Base-by-base conservation (phyloP, 2,113 vertebrate species). In the Cochlearius cochlearius region DNA sequence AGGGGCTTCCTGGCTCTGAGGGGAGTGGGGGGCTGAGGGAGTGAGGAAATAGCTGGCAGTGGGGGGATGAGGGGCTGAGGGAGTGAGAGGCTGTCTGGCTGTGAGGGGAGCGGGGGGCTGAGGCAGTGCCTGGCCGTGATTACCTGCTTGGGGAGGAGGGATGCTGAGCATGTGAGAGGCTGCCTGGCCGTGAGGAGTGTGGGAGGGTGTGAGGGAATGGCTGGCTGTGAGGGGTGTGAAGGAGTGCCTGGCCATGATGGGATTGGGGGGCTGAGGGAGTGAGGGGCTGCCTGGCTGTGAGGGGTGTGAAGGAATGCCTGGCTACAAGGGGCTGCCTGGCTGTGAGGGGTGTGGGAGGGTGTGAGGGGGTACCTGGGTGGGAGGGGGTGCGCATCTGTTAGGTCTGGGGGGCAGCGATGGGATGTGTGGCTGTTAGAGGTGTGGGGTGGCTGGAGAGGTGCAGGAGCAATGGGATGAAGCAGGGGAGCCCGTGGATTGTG, bases 401-500 rank as follows among this genome's bases (percentile, higher is more conserved):
- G 11, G 11, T 5, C 10, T 22, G 12, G 32, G 32, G 12, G 41
- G 23, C 53, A 81, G 29, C 2, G 0, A 3, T 55, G n/a, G 32
- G 15, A 1, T n/a, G 19, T 29, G 0, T 22, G 18, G 15, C 25
- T 78, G 55, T 60, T 63, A 59, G 45, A 17, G 17, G 11, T 32
- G 49, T 39, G 45, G 27, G 60, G 83, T n/a, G 22, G 27, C 32
- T 30, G 23, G 38, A 60, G 20, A 9, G 27, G 3, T 29, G 49
- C 18, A 12, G 36, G 30, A 71, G 41, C 30, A 25, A 0, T 27
- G 66, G 32, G 29, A 14, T 25, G 34, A 39, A 23, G 41, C 27
- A 29, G 5, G 34, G 41, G 14, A 85, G 18, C 53, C 47, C 15
- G 1, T 26, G 15, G 12, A 0, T 27, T 4, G 0, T 43, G 52